Evolutionary conservation across 2,888 invertebrate genomes (phyloP), one percentile per base, ranked within the genome.

Genomic region (Hermaeophaga mercurialis): DNA sequence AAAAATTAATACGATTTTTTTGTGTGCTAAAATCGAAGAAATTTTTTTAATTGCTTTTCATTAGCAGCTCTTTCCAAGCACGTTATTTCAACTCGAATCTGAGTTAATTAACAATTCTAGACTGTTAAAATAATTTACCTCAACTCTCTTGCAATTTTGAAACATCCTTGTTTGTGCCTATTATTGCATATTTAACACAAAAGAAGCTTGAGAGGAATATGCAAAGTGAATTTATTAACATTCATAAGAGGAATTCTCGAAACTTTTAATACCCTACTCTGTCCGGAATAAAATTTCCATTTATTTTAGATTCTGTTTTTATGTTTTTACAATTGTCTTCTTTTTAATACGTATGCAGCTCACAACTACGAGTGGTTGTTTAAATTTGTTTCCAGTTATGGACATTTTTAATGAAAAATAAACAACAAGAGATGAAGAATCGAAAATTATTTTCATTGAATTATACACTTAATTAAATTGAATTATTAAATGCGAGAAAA

Each of bases 201-300:
- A 50, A 72, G 70, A 70, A 71, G 69, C 67, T 69, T 66, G 48
- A 59, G 61, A 63, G 64, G 65, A 71, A 67, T 75, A 76, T 77
- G 76, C 75, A 77, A 76, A 77, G 75, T 76, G 76, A 76, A 77
- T 77, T 38, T 76, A 77, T 77, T 76, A 77, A 74, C 76, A 77
- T 77, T 77, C 76, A 75, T 76, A 76, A 77, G 75, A 74, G 74
- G 73, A 74, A 73, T 71, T 73, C 72, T 71, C 62, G 64, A 68
- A 71, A 74, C 71, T 74, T 77, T 76, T 75, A 75, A 76, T 39
- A 39, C 39, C 19, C 39, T 39, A 39, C 39, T 39, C 39, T 39
- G 19, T 39, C n/a, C 19, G 3, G 39, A 39, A 39, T 39, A 39
- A 39, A 39, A 39, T 39, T 39, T 39, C 39, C 39, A 39, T 39